phyloP scores from a whole-genome alignment of 2,888 invertebrate species.

The Timema podura region DNA sequence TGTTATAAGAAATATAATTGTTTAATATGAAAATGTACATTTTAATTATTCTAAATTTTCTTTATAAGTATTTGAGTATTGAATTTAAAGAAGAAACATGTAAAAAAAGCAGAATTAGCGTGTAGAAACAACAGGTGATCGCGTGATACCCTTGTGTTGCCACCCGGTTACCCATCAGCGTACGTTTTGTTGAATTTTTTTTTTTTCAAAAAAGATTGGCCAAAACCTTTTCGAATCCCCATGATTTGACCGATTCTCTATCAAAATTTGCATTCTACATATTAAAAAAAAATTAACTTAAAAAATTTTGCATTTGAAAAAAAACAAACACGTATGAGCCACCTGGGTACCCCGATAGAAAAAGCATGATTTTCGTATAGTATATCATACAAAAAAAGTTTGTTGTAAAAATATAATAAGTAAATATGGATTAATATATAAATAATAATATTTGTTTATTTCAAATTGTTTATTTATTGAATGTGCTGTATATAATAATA shows the following conservation, averaged over 20 bases:
- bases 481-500: not conserved
- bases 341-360: too few species aligned
- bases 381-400: too few species aligned
- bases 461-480: constrained; percentile 11
- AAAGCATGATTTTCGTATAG: too few species aligned
- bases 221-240: constrained; percentile 1
- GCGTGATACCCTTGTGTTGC: constrained; percentile 14
- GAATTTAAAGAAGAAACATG: too few species aligned
- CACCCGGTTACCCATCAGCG: constrained; percentile 5
- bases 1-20: too few species aligned
- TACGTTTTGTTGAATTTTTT: constrained; percentile 3
- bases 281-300: not conserved
- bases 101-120: too few species aligned
- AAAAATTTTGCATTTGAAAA: constrained; percentile 2
- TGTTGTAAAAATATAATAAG: too few species aligned
- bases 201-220: constrained; percentile 11
- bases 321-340: not conserved
- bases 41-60: too few species aligned
- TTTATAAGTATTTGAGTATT: too few species aligned
- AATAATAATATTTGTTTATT: constrained; percentile 11
- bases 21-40: too few species aligned
- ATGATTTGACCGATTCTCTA: constrained; percentile 9
- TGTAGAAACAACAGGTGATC: too few species aligned
- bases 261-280: constrained; percentile 10
- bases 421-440: not conserved